Evolutionary conservation across 2,888 invertebrate species (phyloP).

Genomic region (Drosophila aldrichi): DNA sequence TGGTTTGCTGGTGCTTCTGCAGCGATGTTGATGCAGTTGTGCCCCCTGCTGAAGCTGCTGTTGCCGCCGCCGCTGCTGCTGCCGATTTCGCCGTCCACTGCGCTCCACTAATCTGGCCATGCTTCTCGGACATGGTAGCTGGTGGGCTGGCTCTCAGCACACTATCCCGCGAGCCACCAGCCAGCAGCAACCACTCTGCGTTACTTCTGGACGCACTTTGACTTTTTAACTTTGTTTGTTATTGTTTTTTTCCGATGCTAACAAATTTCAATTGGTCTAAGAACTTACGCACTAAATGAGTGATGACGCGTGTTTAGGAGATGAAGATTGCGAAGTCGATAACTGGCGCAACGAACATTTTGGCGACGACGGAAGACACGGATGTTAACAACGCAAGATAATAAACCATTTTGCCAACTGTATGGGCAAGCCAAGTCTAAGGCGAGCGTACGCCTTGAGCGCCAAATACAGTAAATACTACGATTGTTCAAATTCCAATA

Average conservation of each 20-base stretch:
- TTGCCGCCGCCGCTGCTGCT: conserved; percentile 45
- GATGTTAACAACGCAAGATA: conserved; percentile 73
- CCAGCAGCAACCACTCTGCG: conserved; percentile 35
- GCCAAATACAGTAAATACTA: conserved; percentile 14
- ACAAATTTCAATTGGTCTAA: conserved; percentile 31
- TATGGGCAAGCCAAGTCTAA: conserved; percentile 23
- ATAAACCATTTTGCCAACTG: conserved; percentile 75
- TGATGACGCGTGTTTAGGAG: conserved; percentile 68
- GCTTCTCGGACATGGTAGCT: conserved; percentile 84
- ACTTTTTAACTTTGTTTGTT: conserved; percentile 32
- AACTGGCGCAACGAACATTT: conserved; percentile 77
- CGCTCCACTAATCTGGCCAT: conserved; percentile 80
- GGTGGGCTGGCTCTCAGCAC: conserved; percentile 31
- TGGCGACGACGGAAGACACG: conserved; percentile 70
- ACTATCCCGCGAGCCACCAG: conserved; percentile 15
- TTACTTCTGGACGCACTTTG: conserved; percentile 38
- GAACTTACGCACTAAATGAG: conserved; percentile 51
- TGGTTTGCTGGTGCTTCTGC: conserved; percentile 47
- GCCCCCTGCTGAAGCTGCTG: conserved; percentile 21
- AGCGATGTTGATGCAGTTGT: conserved; percentile 47
- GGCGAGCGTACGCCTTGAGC: conserved; percentile 17
- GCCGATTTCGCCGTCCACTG: conserved; percentile 83
- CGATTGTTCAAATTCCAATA: conserved; percentile 28
- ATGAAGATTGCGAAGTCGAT: conserved; percentile 81
- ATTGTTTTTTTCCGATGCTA: conserved; percentile 26